These are phyloP conservation scores for Chlorodrepanis virens DNA, from an alignment of 2,113 vertebrate species.

Conservation along the genomic window DNA sequence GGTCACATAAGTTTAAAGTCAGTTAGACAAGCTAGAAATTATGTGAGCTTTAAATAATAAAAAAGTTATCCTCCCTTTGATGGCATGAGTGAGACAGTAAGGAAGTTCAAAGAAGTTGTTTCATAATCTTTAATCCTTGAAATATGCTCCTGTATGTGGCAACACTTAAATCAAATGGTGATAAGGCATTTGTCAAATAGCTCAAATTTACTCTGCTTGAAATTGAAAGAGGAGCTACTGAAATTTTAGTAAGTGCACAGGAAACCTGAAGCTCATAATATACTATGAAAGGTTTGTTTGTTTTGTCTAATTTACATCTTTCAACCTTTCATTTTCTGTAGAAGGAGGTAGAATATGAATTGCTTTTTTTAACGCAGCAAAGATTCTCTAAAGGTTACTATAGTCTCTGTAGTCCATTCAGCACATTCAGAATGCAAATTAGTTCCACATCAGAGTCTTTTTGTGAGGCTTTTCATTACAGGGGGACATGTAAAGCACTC, in stretches of 20 bases:
- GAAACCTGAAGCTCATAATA: not conserved
- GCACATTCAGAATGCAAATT: slow-evolving; percentile 24
- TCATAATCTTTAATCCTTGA: not conserved
- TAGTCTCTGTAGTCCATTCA: slow-evolving; percentile 22
- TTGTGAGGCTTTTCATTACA: slow-evolving; percentile 20
- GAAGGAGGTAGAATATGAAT: not conserved
- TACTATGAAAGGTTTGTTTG: slow-evolving; percentile 15
- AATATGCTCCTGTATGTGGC: not conserved
- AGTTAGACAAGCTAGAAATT: not conserved
- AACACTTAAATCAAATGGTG: not conserved
- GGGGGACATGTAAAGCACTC: not conserved
- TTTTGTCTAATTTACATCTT: slow-evolving; percentile 30
- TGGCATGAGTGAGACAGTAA: not conserved
- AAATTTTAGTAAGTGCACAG: not conserved
- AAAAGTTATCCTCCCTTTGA: not conserved
- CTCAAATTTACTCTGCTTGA: not conserved
- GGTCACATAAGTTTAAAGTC: not conserved
- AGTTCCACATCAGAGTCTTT: slow-evolving; percentile 22
- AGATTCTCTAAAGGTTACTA: slow-evolving; percentile 41
- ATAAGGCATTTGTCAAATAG: not conserved
- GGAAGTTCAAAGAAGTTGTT: not conserved
- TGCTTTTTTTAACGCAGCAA: not conserved
- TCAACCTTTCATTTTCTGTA: slow-evolving; percentile 16
- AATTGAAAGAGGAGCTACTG: not conserved
- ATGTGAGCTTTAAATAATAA: not conserved